Conservation (phyloP, 2,113 vertebrate genomes). For the Ursus arctos region DNA sequence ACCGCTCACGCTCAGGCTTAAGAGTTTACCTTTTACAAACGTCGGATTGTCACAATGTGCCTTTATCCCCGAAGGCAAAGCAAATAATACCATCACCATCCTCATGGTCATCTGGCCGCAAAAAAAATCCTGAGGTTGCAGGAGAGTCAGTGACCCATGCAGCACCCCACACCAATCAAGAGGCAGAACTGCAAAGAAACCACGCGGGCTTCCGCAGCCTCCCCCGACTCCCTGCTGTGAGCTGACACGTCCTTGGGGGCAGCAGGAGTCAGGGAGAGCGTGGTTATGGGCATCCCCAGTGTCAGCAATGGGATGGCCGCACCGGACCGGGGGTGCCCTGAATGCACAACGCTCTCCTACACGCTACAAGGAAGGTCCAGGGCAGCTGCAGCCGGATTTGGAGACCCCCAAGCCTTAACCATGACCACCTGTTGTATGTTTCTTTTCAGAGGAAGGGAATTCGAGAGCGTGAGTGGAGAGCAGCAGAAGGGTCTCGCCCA, state of each 20-base stretch:
- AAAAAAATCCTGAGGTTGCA: not conserved
- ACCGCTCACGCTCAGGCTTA: not conserved
- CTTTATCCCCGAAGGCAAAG: not conserved
- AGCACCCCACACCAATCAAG: not conserved
- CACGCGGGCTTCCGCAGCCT: not conserved
- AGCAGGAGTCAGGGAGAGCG: not conserved
- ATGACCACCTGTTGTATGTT: not conserved
- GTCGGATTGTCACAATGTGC: not conserved
- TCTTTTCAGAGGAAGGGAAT: not conserved
- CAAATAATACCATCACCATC: not conserved
- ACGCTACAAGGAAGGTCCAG: not conserved
- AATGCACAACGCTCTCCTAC: not conserved
- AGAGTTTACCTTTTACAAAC: not conserved
- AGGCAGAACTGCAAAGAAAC: not conserved
- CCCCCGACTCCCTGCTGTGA: not conserved
- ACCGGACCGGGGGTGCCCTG: not conserved
- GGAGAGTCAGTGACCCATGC: not conserved
- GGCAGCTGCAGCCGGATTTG: no score
- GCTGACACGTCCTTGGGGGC: not conserved
- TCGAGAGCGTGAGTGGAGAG: not conserved
- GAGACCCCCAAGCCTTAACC: not conserved
- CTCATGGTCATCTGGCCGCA: not conserved
- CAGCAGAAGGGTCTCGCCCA: not conserved
- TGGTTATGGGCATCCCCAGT: not conserved
- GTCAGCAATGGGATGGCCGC: accelerated